Percentiles rank a stretch among this genome's conserved stretches.
Conservation (phyloP, 2,888 invertebrate genomes). For the Oeneis ivallda region DNA sequence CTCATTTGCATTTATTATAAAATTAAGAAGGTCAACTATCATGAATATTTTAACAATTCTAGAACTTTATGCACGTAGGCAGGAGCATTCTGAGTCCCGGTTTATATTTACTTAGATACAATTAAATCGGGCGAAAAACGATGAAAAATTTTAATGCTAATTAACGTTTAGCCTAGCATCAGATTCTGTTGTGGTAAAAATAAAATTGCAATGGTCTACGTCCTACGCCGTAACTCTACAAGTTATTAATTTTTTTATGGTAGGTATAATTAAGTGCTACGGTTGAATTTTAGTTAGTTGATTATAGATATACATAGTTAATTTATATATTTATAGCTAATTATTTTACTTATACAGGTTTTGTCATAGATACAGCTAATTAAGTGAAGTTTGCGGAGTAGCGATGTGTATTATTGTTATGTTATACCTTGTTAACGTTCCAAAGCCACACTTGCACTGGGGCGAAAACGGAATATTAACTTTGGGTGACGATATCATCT, state of each 20-base stretch:
- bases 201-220: too few species aligned
- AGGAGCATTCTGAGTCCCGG: not conserved
- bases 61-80: not conserved
- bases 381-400: constrained; percentile 47
- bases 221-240: too few species aligned
- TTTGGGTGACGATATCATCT: too few species aligned
- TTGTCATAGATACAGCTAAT: constrained; percentile 62
- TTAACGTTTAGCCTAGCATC: too few species aligned
- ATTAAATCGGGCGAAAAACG: not conserved
- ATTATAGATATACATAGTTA: too few species aligned
- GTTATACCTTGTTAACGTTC: not conserved
- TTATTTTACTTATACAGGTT: too few species aligned
- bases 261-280: too few species aligned
- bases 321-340: too few species aligned
- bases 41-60: constrained; percentile 1
- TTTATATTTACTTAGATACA: not conserved
- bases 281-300: too few species aligned
- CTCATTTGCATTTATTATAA: not conserved
- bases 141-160: too few species aligned
- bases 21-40: not conserved
- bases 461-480: not conserved
- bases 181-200: too few species aligned
- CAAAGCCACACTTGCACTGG: not conserved
- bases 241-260: too few species aligned
- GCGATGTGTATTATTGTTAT: constrained; percentile 10